These are phyloP conservation scores for Hafferia zeledoni DNA, from an alignment of 2,797 vertebrate species.

Conservation along the genomic window DNA sequence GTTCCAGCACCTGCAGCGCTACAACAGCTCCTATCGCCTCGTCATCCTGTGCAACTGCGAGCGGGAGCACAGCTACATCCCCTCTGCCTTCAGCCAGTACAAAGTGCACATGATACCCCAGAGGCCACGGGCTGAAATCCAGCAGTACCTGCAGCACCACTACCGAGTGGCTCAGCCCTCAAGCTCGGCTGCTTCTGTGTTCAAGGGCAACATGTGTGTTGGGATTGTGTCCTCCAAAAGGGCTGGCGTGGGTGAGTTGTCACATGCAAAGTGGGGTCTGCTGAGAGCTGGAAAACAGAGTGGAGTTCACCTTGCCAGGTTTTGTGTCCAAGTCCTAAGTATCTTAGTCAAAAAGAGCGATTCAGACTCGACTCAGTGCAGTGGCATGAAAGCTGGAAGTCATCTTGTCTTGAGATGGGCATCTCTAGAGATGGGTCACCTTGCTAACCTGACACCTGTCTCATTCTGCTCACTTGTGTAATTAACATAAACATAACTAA, in stretches of 20 bases:
- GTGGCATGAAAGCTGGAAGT: neutral
- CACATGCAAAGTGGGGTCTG: accelerated
- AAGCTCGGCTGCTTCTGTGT: conserved; percentile 82
- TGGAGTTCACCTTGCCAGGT: neutral
- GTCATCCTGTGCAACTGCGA: conserved; percentile 88
- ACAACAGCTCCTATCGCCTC: conserved; percentile 78
- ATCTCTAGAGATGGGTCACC: neutral
- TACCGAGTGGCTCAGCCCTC: conserved; percentile 73
- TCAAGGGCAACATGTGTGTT: conserved; percentile 83
- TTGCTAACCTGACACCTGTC: neutral
- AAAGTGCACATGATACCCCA: conserved; percentile 87
- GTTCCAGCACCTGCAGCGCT: conserved; percentile 80
- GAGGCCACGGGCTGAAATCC: conserved; percentile 74
- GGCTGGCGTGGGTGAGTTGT: conserved; percentile 88
- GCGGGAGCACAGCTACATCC: conserved; percentile 89
- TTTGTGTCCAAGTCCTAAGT: neutral
- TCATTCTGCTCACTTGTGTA: neutral
- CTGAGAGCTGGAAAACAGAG: neutral
- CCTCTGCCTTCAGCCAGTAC: conserved; percentile 90
- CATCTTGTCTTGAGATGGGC: neutral
- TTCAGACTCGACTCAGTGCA: neutral
- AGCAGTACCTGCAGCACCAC: conserved; percentile 85
- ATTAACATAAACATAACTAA: neutral
- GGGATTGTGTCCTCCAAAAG: conserved; percentile 89
- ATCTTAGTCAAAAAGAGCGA: neutral